Percentiles rank a stretch among this genome's conserved stretches.
phyloP scores from a whole-genome alignment of 2,888 invertebrate genomes.

The Agonopterix arenella region DNA sequence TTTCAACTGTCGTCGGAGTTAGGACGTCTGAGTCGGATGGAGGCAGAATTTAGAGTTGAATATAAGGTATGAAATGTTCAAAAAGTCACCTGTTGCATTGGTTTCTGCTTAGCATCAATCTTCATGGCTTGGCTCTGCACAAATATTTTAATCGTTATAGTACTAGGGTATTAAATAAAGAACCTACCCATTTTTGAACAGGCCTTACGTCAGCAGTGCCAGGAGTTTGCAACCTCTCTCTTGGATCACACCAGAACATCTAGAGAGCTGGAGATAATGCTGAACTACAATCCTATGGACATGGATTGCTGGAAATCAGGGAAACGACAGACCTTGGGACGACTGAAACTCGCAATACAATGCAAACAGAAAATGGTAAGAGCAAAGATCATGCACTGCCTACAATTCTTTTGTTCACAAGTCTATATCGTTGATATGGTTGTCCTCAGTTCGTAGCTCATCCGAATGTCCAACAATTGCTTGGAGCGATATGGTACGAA shows the following conservation, averaged over 20 bases:
- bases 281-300: conserved; percentile 92
- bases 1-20: conserved; percentile 97
- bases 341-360: conserved; percentile 95
- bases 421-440: too few relatives aligned
- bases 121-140: too few relatives aligned
- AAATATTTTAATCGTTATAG: too few relatives aligned
- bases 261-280: conserved; percentile 93
- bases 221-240: conserved; percentile 92
- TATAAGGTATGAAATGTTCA: conserved; percentile 81
- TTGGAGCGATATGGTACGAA: conserved; percentile 99
- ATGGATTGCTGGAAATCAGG: conserved; percentile 90
- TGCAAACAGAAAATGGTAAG: conserved; percentile 96
- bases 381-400: background rate
- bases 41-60: conserved; percentile 95
- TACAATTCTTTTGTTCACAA: too few relatives aligned
- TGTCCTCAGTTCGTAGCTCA: conserved; percentile 93
- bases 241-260: conserved; percentile 96
- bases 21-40: conserved; percentile 90
- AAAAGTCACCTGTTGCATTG: too few relatives aligned
- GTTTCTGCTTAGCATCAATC: too few relatives aligned
- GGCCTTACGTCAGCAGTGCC: conserved; percentile 88
- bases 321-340: conserved; percentile 90
- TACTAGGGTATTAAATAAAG: too few relatives aligned
- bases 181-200: conserved; percentile 29
- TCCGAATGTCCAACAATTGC: conserved; percentile 96